Conservation (phyloP, 2,113 vertebrate species). For the Rhineura floridana region DNA sequence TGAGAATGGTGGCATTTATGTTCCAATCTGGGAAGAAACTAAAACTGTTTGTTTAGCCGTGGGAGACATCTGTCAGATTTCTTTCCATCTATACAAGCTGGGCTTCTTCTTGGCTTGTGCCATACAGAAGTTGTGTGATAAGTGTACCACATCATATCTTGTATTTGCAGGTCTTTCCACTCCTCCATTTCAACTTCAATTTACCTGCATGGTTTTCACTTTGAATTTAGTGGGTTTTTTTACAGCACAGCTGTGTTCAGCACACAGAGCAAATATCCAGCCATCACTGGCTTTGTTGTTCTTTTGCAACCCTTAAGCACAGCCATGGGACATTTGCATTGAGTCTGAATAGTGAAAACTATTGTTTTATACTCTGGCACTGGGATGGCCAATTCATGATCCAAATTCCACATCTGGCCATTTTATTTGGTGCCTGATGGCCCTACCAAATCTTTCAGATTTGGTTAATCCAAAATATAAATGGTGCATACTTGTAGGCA, state of each 20-base stretch:
- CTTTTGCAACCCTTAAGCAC: background rate
- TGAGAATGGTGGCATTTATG: background rate
- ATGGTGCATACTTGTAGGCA: background rate
- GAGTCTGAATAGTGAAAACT: background rate
- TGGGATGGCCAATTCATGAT: background rate
- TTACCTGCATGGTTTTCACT: background rate
- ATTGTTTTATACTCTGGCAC: background rate
- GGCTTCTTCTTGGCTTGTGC: background rate
- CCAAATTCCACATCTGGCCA: background rate
- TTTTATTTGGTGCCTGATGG: too few relatives aligned
- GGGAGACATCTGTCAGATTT: constrained; percentile 10
- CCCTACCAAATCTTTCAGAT: background rate
- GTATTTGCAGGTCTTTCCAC: background rate
- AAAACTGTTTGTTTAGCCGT: constrained; percentile 11
- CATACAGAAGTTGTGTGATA: background rate
- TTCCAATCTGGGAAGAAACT: background rate
- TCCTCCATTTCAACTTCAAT: background rate
- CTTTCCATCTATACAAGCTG: background rate
- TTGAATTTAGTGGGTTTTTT: background rate
- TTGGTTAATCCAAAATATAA: background rate
- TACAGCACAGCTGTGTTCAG: background rate
- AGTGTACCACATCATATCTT: background rate
- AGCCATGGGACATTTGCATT: background rate
- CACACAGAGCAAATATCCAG: background rate
- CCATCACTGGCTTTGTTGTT: background rate